phyloP scores from a whole-genome alignment of 1,140 invertebrate species.

The Campoletis sonorensis region DNA sequence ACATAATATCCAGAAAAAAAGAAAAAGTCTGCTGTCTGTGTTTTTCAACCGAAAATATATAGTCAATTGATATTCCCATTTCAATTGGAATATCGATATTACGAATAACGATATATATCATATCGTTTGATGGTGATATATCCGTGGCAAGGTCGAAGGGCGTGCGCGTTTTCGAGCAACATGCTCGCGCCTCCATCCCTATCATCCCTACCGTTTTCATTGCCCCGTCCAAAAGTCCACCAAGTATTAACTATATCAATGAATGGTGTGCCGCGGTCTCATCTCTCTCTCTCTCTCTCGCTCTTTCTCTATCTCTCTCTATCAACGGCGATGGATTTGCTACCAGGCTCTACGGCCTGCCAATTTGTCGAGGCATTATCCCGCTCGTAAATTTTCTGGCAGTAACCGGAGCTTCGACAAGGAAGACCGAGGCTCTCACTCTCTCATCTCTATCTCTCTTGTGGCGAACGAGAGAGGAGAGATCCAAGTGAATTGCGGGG shows the following conservation, averaged over 20 bases:
- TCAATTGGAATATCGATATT: constrained; percentile 36
- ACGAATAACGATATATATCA: constrained; percentile 20
- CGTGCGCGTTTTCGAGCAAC: constrained; percentile 39
- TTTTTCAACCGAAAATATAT: neutral
- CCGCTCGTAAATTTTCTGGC: constrained; percentile 43
- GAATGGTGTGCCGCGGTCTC: constrained; percentile 16
- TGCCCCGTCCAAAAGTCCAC: constrained; percentile 24
- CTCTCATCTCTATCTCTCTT: neutral
- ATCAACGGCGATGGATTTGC: constrained; percentile 15
- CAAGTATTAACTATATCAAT: constrained; percentile 44
- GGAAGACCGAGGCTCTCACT: constrained; percentile 12
- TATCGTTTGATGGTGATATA: constrained; percentile 18
- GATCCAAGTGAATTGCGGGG: constrained; percentile 44
- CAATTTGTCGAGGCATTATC: constrained; percentile 45
- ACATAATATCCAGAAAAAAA: neutral
- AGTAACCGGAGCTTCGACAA: constrained; percentile 44
- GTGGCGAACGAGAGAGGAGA: constrained; percentile 29
- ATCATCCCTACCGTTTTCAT: constrained; percentile 13
- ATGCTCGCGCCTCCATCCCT: constrained; percentile 12
- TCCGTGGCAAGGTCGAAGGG: constrained; percentile 40
- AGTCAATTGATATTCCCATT: constrained; percentile 19
- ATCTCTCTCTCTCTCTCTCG: neutral
- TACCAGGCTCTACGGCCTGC: constrained; percentile 36
- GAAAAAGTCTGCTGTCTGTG: neutral
- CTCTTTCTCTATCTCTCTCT: neutral